A percentile compares a stretch with the other conserved stretches of the same genome.
phyloP scores from a whole-genome alignment of 2,113 vertebrate genomes.

The Erythrolamprus reginae region DNA sequence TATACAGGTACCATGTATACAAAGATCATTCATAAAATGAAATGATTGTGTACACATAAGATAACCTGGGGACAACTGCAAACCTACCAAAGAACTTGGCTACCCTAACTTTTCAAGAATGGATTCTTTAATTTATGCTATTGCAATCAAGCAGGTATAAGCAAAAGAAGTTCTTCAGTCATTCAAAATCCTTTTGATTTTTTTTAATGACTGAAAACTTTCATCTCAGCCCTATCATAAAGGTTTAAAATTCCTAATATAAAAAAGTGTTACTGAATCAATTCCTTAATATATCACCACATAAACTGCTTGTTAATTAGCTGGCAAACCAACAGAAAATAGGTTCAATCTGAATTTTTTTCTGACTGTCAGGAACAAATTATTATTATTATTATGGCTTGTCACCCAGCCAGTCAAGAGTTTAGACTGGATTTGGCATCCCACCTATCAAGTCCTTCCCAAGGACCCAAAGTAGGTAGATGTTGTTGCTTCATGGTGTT shows the following conservation, averaged over 20 bases:
- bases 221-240: background rate
- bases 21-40: background rate
- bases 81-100: background rate
- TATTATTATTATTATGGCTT: background rate
- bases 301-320: background rate
- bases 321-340: background rate
- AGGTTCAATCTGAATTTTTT: background rate
- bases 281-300: background rate
- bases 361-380: background rate
- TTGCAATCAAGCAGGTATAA: background rate
- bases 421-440: background rate
- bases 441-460: background rate
- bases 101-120: background rate
- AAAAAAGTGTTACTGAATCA: background rate
- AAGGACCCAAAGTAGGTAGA: background rate
- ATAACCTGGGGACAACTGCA: background rate
- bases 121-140: background rate
- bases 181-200: background rate
- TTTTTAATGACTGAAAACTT: background rate
- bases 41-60: background rate
- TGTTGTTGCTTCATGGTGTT: background rate
- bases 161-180: background rate
- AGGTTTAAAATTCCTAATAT: background rate
- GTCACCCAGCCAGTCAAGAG: background rate
- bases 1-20: background rate